Evolutionary conservation across 2,113 vertebrate genomes (phyloP).

Genomic region (Cnemophilus loriae): DNA sequence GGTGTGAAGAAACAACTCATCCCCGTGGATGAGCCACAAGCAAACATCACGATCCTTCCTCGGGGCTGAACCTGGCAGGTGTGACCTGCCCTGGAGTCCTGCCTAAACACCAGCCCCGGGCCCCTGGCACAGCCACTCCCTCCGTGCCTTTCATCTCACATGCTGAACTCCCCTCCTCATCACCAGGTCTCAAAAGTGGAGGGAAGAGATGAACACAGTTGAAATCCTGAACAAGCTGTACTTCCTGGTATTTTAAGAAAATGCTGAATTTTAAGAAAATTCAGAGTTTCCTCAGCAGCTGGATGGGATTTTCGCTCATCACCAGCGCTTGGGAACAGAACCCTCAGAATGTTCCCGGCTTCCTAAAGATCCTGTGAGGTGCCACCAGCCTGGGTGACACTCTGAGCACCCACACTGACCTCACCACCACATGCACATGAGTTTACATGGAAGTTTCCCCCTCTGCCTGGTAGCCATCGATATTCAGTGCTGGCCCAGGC

Average conservation of each 20-base stretch:
- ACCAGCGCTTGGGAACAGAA: conserved; percentile 23
- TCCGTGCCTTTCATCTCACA: accelerated
- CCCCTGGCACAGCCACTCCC: not conserved
- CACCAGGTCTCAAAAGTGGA: not conserved
- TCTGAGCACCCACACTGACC: not conserved
- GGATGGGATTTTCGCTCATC: not conserved
- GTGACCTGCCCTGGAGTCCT: not conserved
- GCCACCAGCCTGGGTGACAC: not conserved
- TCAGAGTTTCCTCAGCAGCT: not conserved
- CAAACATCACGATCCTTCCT: accelerated
- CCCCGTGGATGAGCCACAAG: not conserved
- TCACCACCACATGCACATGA: not conserved
- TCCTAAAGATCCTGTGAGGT: not conserved
- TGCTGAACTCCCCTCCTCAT: not conserved
- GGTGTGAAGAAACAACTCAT: not conserved
- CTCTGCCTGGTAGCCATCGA: not conserved
- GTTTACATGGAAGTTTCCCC: not conserved
- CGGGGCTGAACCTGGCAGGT: not conserved
- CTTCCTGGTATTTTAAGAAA: not conserved
- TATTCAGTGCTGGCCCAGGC: not conserved
- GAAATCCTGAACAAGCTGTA: not conserved
- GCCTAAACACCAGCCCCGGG: not conserved
- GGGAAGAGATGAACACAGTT: not conserved
- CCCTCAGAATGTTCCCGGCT: not conserved
- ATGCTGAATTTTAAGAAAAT: not conserved